Evolutionary conservation across 30 jellyfish, hydroid and myxozoan species (phyloP).

Genomic region (Pelagia noctiluca): DNA sequence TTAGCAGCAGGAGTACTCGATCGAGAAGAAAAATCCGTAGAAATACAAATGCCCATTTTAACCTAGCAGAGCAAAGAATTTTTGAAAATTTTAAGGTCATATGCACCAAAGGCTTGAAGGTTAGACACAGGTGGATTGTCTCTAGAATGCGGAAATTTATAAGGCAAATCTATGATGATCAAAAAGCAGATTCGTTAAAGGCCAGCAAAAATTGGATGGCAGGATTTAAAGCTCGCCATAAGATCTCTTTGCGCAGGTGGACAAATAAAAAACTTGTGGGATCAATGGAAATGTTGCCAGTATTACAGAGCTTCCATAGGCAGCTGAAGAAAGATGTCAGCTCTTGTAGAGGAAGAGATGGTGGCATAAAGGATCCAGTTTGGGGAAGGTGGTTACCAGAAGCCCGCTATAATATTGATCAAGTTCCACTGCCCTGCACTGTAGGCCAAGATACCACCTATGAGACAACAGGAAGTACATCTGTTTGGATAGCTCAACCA

Average conservation of each 20-base stretch:
- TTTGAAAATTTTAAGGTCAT: neutral
- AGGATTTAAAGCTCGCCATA: slow-evolving; percentile 21
- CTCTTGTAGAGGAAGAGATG: slow-evolving; percentile 25
- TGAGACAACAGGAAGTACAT: neutral
- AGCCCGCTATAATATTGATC: slow-evolving; percentile 29
- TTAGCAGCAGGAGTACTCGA: neutral
- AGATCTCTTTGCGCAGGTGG: slow-evolving; percentile 37
- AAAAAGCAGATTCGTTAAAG: slow-evolving; percentile 20
- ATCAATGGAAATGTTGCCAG: slow-evolving; percentile 19
- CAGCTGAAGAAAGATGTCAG: slow-evolving; percentile 10
- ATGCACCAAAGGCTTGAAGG: neutral
- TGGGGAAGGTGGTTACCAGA: slow-evolving; percentile 38
- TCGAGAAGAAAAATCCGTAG: neutral
- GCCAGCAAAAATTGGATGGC: slow-evolving; percentile 34
- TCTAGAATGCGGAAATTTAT: neutral
- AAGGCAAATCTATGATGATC: slow-evolving; percentile 21
- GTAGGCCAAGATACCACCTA: slow-evolving; percentile 31
- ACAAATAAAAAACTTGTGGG: slow-evolving; percentile 23
- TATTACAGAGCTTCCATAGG: slow-evolving; percentile 28
- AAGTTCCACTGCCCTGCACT: slow-evolving; percentile 24
- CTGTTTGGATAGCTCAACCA: slow-evolving; percentile 49
- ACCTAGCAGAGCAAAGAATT: neutral
- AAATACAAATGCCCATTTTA: neutral
- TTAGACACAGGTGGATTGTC: neutral
- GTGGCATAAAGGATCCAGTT: neutral